Evolutionary conservation across 2,797 vertebrate species (phyloP).

Genomic region (Rhincodon typus): DNA sequence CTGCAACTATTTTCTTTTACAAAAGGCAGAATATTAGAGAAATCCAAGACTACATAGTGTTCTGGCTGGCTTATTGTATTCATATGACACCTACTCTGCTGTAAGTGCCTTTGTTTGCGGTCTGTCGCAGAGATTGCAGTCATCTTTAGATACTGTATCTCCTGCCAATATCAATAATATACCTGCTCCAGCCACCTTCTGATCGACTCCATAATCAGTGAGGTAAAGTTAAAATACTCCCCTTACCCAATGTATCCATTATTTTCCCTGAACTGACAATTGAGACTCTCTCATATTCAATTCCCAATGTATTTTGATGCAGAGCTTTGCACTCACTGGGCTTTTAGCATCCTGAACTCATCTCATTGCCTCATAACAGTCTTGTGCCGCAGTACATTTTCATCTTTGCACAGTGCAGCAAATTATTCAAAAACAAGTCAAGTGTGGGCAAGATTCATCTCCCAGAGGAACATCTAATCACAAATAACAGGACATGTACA

Average conservation of each 20-base stretch:
- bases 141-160: neutral
- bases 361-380: slow-evolving; percentile 24
- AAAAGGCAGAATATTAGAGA: too few species aligned
- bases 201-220: neutral
- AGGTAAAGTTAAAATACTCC: neutral
- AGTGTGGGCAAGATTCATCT: slow-evolving; percentile 10
- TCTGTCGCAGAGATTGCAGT: too few species aligned
- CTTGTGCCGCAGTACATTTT: neutral
- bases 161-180: neutral
- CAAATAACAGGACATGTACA: neutral
- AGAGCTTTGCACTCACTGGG: neutral
- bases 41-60: too few species aligned
- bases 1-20: too few species aligned
- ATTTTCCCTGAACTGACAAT: neutral
- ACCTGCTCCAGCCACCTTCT: neutral
- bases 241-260: too few species aligned
- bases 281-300: neutral
- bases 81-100: too few species aligned
- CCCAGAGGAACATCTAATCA: neutral
- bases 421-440: slow-evolving; percentile 31
- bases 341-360: slow-evolving; percentile 20
- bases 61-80: too few species aligned
- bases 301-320: neutral
- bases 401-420: neutral
- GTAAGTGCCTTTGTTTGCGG: too few species aligned